Evolutionary conservation across 2,888 invertebrate species (phyloP).

Genomic region (Caenorhabditis doughertyi): DNA sequence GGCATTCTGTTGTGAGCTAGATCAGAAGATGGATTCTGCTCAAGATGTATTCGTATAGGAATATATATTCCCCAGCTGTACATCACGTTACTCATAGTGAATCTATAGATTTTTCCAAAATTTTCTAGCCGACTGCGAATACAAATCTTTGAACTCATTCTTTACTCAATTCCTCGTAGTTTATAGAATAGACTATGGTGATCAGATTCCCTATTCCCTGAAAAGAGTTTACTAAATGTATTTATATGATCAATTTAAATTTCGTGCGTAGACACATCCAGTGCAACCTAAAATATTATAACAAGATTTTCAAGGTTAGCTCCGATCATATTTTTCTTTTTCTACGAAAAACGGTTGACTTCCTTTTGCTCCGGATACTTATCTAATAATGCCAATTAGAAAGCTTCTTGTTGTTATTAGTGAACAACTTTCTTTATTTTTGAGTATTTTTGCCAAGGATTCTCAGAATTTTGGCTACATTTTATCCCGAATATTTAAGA

Average conservation of each 20-base stretch:
- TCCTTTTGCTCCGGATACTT: not conserved
- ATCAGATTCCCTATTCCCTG: slow-evolving; percentile 12
- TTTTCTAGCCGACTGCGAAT: not conserved
- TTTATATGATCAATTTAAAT: not conserved
- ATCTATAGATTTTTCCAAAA: not conserved
- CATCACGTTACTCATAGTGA: too few relatives aligned
- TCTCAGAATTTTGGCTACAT: slow-evolving; percentile 11
- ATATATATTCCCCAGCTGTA: too few relatives aligned
- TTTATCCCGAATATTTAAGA: not conserved
- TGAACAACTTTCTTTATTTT: not conserved
- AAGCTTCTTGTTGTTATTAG: slow-evolving; percentile 17
- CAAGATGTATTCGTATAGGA: too few relatives aligned
- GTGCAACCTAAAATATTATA: not conserved
- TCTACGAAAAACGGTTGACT: slow-evolving; percentile 15
- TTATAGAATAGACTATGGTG: not conserved
- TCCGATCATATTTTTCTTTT: not conserved
- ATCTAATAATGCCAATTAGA: slow-evolving; percentile 25
- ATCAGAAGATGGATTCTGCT: too few relatives aligned
- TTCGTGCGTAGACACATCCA: slow-evolving; percentile 18
- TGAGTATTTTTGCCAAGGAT: not conserved
- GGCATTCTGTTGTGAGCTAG: too few relatives aligned
- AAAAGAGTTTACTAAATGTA: not conserved
- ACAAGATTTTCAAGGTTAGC: not conserved
- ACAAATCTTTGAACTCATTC: slow-evolving; percentile 2
- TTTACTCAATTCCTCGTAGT: not conserved